phyloP scores from a whole-genome alignment of 1,140 invertebrate species.

The Atopsyche davidsoni region DNA sequence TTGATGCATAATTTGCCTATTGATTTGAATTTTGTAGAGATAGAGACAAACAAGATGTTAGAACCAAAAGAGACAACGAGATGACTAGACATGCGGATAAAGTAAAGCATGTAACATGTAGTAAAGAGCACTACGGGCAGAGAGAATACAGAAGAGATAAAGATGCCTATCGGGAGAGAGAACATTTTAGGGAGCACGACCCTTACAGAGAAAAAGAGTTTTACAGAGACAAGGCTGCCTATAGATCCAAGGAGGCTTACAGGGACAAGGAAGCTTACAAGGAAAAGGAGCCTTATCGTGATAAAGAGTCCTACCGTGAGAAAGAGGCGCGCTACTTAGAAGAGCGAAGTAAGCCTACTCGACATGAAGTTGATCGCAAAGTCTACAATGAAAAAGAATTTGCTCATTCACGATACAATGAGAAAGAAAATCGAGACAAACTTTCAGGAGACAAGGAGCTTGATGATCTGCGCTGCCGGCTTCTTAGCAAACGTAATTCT shows the following conservation, averaged over 20 bases:
- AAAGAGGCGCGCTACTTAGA: conserved; percentile 34
- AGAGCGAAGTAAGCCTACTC: too few species aligned
- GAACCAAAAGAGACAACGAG: conserved; percentile 29
- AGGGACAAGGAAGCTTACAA: conserved; percentile 43
- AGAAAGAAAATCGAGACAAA: conserved; percentile 54
- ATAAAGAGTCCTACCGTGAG: conserved; percentile 36
- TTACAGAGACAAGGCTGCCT: conserved; percentile 32
- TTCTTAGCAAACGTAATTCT: conserved; percentile 56
- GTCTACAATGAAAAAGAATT: conserved; percentile 3
- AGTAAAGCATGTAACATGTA: conserved; percentile 35
- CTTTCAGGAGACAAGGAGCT: conserved; percentile 54
- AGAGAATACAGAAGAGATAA: conserved; percentile 41
- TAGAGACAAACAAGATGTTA: conserved; percentile 38
- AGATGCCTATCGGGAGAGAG: conserved; percentile 40
- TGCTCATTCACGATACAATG: conserved; percentile 39
- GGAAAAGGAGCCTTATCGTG: conserved; percentile 32
- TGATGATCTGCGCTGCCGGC: conserved; percentile 67
- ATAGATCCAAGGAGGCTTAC: conserved; percentile 44
- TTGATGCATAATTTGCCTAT: not conserved
- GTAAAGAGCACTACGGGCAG: conserved; percentile 41
- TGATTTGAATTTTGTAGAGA: conserved; percentile 6
- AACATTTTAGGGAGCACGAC: conserved; percentile 40
- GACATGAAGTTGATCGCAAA: too few species aligned
- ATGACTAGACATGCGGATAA: conserved; percentile 32
- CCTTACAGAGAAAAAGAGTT: conserved; percentile 35